A percentile compares a stretch with the other conserved stretches of the same genome.
phyloP scores from a whole-genome alignment of 2,113 vertebrate genomes.

The Bubo bubo region DNA sequence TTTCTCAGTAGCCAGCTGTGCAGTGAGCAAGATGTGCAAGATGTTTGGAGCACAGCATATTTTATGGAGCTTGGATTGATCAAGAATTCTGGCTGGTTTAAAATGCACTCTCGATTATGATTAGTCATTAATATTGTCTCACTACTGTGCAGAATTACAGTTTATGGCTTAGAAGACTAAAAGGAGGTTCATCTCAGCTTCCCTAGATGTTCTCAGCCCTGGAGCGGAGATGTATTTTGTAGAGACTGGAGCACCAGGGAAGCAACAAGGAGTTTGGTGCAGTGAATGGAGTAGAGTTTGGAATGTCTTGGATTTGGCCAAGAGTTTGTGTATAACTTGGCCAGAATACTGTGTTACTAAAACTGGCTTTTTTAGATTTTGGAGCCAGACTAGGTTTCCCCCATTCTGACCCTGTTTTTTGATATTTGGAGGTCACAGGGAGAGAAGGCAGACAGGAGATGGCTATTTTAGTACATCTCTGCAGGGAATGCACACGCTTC shows the following conservation, averaged over 20 bases:
- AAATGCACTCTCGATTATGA: not conserved
- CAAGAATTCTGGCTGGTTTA: not conserved
- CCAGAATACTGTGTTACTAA: not conserved
- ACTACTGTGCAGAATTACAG: not conserved
- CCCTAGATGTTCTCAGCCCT: not conserved
- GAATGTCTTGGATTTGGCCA: not conserved
- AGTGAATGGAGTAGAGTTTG: not conserved
- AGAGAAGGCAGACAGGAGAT: not conserved
- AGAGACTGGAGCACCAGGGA: not conserved
- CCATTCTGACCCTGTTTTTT: not conserved
- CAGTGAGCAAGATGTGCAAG: not conserved
- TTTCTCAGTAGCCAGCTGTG: conserved; percentile 42
- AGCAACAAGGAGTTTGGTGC: not conserved
- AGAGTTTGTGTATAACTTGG: not conserved
- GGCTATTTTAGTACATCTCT: not conserved
- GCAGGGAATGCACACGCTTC: not conserved
- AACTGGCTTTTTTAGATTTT: not conserved
- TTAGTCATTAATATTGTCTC: not conserved
- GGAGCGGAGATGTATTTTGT: not conserved
- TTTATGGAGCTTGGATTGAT: not conserved
- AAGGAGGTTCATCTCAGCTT: not conserved
- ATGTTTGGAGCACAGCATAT: not conserved
- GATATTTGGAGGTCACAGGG: not conserved
- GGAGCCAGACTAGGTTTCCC: not conserved
- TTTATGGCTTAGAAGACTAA: not conserved